Base-by-base conservation (phyloP, 2,113 vertebrate genomes). In the Lepisosteus osseus region DNA sequence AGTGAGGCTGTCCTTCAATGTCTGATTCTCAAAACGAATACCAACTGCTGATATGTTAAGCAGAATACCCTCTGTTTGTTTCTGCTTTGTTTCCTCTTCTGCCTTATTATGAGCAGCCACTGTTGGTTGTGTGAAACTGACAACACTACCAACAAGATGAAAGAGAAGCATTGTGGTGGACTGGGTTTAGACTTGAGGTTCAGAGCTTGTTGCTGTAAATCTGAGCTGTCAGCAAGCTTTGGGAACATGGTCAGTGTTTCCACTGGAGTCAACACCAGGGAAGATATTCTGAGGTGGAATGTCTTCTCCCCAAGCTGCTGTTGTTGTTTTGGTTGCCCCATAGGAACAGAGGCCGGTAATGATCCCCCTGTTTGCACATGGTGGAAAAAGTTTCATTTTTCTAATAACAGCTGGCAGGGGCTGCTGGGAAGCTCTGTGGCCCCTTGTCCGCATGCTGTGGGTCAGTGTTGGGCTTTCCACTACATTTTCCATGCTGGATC, bases 241-340 rank as follows among this genome's bases (percentile, higher is more conserved):
- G 40, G 61, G 43, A 71, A 7, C 43, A 14, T 47, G 51, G 56
- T 74, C 72, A 71, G n/a, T 72, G 72, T 74, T 74, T 72, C 72
- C 76, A 74, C 12, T 59, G 47, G 47, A 51, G 15, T 65, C 61
- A 69, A 7, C 9, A 61, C 41, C 44, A 42, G 55, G 15, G 45
- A 41, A 63, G 43, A 71, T 61, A 71, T 71, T 65, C 69, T 72
- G 64, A 17, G 68, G 40, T 66, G 40, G 42, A n/a, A 64, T 43
- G 54, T 56, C 17, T 56, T 64, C 12, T 13, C 68, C 44, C 57
- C 41, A 42, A 41, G 59, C 64, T 61, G 61, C 40, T 61, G 61
- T 51, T 15, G 12, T 2, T 61, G 57, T 62, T 54, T 9, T 61
- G n/a, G 9, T n/a, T 54, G 17, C 68, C 7, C 47, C 55, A 12